A percentile compares a stretch with the other conserved stretches of the same genome.
These are phyloP conservation scores for Phaethon lepturus DNA, from an alignment of 2,113 vertebrate genomes.

Conservation along the genomic window DNA sequence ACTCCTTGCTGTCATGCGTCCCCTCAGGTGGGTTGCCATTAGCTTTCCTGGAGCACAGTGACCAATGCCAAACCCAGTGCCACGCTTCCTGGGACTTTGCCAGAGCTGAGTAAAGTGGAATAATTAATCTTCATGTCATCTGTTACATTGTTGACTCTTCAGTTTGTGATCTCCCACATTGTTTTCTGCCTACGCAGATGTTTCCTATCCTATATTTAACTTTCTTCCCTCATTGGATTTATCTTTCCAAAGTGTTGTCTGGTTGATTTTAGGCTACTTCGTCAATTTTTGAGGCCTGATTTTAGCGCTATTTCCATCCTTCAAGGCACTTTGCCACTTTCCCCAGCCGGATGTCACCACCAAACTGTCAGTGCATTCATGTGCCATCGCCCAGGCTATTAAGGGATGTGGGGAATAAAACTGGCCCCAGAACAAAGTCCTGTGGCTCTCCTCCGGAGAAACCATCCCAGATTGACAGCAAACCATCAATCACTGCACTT, in stretches of 20 bases:
- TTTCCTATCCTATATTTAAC: slow-evolving; percentile 27
- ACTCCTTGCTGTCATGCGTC: not conserved
- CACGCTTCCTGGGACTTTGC: not conserved
- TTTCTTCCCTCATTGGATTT: slow-evolving; percentile 1
- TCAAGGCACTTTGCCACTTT: not conserved
- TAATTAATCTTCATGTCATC: slow-evolving; percentile 3
- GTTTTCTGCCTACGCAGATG: not conserved
- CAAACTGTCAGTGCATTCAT: not conserved
- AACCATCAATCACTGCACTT: not conserved
- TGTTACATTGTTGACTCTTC: not conserved
- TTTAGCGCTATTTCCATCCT: not conserved
- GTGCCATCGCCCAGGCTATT: not conserved
- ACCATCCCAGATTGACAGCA: not conserved
- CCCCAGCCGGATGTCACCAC: not conserved
- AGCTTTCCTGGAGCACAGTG: not conserved
- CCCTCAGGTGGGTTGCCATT: accelerated
- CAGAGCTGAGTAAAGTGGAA: not conserved
- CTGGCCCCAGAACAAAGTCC: not conserved
- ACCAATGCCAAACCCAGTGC: not conserved
- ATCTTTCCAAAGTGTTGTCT: not conserved
- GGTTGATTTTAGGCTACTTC: not conserved
- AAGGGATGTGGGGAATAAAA: not conserved
- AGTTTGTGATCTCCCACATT: not conserved
- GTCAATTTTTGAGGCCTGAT: not conserved
- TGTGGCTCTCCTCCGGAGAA: not conserved